Evolutionary conservation across 2,888 invertebrate species (phyloP).

Genomic region (Fragum whitleyi): DNA sequence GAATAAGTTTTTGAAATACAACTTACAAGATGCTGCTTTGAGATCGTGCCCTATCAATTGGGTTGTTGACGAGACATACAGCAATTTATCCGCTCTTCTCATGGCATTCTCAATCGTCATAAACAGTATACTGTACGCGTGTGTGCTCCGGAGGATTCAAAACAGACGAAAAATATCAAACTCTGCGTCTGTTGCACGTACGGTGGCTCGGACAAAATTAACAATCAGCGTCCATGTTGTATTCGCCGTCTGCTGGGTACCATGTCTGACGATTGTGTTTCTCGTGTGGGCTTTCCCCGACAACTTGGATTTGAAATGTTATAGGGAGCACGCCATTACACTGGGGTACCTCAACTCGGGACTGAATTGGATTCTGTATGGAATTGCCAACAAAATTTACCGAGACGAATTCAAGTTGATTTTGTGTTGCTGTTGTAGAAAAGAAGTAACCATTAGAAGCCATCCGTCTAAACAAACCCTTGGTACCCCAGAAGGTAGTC

Average conservation of each 20-base stretch:
- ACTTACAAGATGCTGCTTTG: not conserved
- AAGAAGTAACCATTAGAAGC: not conserved
- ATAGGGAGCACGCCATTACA: not conserved
- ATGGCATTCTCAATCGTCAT: not conserved
- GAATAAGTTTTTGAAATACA: not conserved
- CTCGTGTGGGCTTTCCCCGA: not conserved
- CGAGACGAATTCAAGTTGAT: not conserved
- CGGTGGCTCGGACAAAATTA: not conserved
- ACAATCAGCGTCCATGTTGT: not conserved
- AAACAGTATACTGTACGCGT: not conserved
- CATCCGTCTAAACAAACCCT: not conserved
- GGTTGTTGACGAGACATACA: constrained; percentile 1
- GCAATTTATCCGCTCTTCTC: not conserved
- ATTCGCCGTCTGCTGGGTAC: not conserved
- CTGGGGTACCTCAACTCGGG: not conserved
- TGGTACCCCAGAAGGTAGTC: not conserved
- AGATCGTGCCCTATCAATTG: not conserved
- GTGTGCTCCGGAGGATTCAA: not conserved
- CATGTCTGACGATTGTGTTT: not conserved
- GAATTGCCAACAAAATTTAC: not conserved
- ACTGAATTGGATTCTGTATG: constrained; percentile 7
- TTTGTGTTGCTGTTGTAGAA: not conserved
- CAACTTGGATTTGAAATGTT: not conserved
- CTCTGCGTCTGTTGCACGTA: not conserved
- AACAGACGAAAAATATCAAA: not conserved